phyloP scores from a whole-genome alignment of 2,888 invertebrate species.

The Drosophila paucipuncta region DNA sequence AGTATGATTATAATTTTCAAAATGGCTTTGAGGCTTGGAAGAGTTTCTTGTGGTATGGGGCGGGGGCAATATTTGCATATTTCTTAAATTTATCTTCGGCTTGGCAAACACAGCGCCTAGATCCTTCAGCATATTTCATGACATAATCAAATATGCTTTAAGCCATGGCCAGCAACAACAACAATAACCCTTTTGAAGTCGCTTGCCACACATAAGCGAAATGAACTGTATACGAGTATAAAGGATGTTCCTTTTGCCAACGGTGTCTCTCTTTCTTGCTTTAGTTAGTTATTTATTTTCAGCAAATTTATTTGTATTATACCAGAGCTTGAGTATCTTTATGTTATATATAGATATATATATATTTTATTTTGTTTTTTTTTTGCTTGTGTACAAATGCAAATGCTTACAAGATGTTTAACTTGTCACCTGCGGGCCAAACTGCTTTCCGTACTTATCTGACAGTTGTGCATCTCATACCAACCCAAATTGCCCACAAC shows the following conservation, averaged over 20 bases:
- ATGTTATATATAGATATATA: slow-evolving; percentile 3
- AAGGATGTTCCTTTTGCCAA: slow-evolving; percentile 42
- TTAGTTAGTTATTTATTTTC: slow-evolving; percentile 66
- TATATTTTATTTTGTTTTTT: slow-evolving; percentile 31
- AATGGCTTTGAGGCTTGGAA: slow-evolving; percentile 4
- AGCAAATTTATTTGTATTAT: slow-evolving; percentile 42
- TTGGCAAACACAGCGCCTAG: slow-evolving; percentile 53
- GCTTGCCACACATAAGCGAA: slow-evolving; percentile 40
- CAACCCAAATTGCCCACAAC: background rate
- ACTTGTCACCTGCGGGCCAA: slow-evolving; percentile 80
- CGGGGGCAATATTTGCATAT: slow-evolving; percentile 71
- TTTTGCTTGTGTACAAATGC: slow-evolving; percentile 37
- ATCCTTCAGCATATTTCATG: slow-evolving; percentile 65
- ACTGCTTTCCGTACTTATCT: slow-evolving; percentile 73
- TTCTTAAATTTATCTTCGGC: slow-evolving; percentile 75
- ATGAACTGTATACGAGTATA: slow-evolving; percentile 69
- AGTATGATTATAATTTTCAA: slow-evolving; percentile 58
- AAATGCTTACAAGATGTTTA: slow-evolving; percentile 80
- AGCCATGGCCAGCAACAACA: slow-evolving; percentile 59
- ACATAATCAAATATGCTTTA: slow-evolving; percentile 80
- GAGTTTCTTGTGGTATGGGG: slow-evolving; percentile 1
- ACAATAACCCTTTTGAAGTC: slow-evolving; percentile 71
- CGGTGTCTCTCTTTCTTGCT: slow-evolving; percentile 26
- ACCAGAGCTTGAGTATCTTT: slow-evolving; percentile 18
- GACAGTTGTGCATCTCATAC: slow-evolving; percentile 74